Percentiles rank a stretch among this genome's conserved stretches.
Conservation (phyloP, 2,797 vertebrate species). For the Pyrocephalus nanus region DNA sequence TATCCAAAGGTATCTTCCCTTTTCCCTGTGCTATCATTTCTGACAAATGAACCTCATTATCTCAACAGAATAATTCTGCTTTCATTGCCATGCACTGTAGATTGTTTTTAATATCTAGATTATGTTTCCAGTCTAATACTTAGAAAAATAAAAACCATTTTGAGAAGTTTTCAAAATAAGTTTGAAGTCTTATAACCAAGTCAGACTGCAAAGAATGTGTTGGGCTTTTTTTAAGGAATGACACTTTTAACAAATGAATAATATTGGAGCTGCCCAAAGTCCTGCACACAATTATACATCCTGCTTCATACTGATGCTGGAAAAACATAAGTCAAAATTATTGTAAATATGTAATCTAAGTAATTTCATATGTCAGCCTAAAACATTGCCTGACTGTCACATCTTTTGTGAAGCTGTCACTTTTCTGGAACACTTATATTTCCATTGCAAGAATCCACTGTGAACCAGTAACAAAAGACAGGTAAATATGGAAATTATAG, state of each 20-base stretch:
- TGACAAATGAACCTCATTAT: not conserved
- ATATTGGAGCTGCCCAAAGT: not conserved
- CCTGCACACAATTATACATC: not conserved
- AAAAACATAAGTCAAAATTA: not conserved
- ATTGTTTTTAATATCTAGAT: not conserved
- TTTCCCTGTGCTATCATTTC: not conserved
- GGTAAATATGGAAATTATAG: not conserved
- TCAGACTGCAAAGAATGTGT: not conserved
- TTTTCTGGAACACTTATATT: not conserved
- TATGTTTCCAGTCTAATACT: not conserved
- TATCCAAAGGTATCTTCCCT: not conserved
- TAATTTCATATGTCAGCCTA: not conserved
- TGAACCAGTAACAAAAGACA: not conserved
- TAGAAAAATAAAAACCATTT: not conserved
- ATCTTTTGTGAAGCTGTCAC: not conserved
- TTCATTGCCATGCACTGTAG: not conserved
- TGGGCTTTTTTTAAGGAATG: not conserved
- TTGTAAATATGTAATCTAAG: not conserved
- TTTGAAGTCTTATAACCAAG: not conserved
- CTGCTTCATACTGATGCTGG: not conserved
- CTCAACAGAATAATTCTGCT: not conserved
- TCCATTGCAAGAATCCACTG: not conserved
- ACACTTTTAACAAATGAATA: not conserved
- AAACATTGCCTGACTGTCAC: not conserved
- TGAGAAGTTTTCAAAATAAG: not conserved